Evolutionary conservation across 2,888 invertebrate species (phyloP).

Genomic region (Metellina segmentata): DNA sequence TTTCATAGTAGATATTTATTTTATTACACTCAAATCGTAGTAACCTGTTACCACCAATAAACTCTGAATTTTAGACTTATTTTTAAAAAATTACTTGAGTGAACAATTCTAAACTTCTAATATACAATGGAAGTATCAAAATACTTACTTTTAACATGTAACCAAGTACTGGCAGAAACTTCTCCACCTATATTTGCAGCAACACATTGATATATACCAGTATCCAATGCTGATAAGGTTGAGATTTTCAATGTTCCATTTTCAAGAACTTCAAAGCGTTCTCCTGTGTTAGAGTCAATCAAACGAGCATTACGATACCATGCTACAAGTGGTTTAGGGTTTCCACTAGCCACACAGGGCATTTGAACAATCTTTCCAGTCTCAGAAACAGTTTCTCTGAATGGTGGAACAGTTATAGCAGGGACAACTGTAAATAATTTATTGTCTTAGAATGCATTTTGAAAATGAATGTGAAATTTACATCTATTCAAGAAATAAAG

Average conservation of each 20-base stretch:
- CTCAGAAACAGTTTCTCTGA: conserved; percentile 77
- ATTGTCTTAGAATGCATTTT: not conserved
- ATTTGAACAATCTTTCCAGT: conserved; percentile 77
- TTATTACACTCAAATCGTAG: not conserved
- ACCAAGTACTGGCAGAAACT: conserved; percentile 93
- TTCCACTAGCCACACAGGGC: conserved; percentile 78
- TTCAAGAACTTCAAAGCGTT: conserved; percentile 84
- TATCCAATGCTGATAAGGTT: conserved; percentile 90
- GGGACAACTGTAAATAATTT: conserved; percentile 64
- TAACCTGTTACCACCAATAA: not conserved
- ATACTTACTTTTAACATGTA: conserved; percentile 95
- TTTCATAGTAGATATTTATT: too few species aligned
- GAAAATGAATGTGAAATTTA: not conserved
- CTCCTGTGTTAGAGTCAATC: conserved; percentile 25
- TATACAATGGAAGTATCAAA: not conserved
- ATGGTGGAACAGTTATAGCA: conserved; percentile 45
- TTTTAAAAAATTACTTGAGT: not conserved
- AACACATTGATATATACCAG: conserved; percentile 97
- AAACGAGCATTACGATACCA: conserved; percentile 78
- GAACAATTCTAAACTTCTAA: not conserved
- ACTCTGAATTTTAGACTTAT: not conserved
- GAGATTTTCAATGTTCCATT: conserved; percentile 91
- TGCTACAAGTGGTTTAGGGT: conserved; percentile 77
- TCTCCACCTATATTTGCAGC: conserved; percentile 95
- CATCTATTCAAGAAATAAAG: not conserved